Base-by-base conservation (phyloP, 1,140 invertebrate genomes). In the Papilio aristodemus region DNA sequence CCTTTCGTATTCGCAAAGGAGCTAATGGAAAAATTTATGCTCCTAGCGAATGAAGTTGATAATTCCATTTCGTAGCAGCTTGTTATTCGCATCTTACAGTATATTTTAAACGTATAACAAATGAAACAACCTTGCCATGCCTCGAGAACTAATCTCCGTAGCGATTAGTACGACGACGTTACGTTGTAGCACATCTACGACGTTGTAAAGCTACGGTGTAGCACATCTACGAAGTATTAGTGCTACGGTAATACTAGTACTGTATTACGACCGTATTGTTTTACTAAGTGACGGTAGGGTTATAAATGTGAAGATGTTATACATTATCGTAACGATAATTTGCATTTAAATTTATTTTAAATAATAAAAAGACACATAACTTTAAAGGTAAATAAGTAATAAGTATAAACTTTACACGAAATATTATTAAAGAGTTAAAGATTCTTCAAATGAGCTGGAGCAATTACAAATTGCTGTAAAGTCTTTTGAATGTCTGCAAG, bases 61-160 rank as follows among this genome's bases (percentile, higher is more conserved):
- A 39, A 39, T 39, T 46, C 9, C 1, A 46, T 19, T 46, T 46
- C 3, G 17, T 19, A 46, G 6, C 14, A 46, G 1, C 1, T 17
- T 46, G 22, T 22, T 58, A 66, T 70, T 54, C 57, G 27, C 39
- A 11, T 46, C 27, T 25, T 27, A 46, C 36, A 58, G 36, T 67
- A 71, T 60, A 58, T 59, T 58, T 36, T 27, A 19, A 22, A 41
- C 39, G 50, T 66, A 46, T 70, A 50, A 69, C 41, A 57, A 62
- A 57, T 41, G 62, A 72, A 72, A 73, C 63, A 70, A 72, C 59
- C 41, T 39, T 67, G 41, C 38, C 62, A 32, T 66, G 50, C 41
- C 37, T 43, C 46, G 67, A 60, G 70, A 70, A 71, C 72, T 77
- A 77, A 77, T 77, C 73, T 77, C 69, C 76, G 73, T 75, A 75